Percentiles rank a stretch among this genome's conserved stretches.
phyloP scores from a whole-genome alignment of 2,113 vertebrate genomes.

The Orcinus orca region DNA sequence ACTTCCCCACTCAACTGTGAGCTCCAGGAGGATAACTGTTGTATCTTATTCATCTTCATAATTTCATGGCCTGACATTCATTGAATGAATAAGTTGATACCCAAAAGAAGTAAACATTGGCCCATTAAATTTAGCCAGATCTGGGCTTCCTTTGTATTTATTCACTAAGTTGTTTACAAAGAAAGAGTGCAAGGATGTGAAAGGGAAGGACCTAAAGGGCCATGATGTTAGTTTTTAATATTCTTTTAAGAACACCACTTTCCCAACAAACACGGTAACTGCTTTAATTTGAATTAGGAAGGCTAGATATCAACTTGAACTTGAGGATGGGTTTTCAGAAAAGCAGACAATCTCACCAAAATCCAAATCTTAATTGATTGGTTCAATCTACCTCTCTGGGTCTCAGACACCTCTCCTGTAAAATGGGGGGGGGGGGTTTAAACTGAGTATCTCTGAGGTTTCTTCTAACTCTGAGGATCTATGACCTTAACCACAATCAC shows the following conservation, averaged over 20 bases:
- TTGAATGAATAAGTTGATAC: neutral
- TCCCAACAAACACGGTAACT: neutral
- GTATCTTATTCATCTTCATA: neutral
- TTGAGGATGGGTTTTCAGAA: constrained; percentile 29
- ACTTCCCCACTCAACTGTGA: neutral
- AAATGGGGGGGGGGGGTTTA: neutral
- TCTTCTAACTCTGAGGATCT: neutral
- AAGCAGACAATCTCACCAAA: neutral
- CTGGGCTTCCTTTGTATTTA: neutral
- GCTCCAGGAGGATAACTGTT: neutral
- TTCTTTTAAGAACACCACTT: constrained; percentile 20
- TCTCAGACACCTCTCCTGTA: neutral
- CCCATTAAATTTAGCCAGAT: neutral
- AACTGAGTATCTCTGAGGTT: neutral
- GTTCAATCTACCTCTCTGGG: neutral
- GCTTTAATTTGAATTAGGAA: constrained; percentile 12
- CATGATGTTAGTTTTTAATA: neutral
- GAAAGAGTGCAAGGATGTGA: neutral
- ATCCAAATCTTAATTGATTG: neutral
- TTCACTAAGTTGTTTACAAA: neutral
- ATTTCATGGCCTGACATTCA: neutral
- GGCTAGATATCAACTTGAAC: neutral
- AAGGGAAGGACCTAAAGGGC: neutral
- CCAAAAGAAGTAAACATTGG: neutral
- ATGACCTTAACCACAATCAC: neutral